Evolutionary conservation across 1,140 invertebrate genomes (phyloP).

Genomic region (Copidosoma floridanum): DNA sequence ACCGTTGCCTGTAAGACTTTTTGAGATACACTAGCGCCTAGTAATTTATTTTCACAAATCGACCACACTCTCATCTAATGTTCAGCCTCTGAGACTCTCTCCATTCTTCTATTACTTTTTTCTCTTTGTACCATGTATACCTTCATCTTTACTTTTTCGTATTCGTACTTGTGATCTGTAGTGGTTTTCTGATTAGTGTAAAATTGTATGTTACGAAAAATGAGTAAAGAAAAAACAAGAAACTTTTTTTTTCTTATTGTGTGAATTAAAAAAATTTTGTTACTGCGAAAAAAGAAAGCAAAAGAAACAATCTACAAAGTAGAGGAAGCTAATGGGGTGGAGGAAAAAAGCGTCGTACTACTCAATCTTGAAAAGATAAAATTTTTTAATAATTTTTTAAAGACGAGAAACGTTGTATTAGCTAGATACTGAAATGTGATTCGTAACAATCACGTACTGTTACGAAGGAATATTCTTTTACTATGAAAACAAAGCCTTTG

Average conservation of each 20-base stretch:
- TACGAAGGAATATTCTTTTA: too few relatives aligned
- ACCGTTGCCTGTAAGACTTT: slow-evolving; percentile 47
- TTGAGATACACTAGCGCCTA: slow-evolving; percentile 45
- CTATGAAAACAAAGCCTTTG: too few relatives aligned
- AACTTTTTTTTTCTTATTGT: too few relatives aligned
- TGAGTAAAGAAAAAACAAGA: neutral
- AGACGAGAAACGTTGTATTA: slow-evolving; percentile 16
- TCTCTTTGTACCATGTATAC: slow-evolving; percentile 5
- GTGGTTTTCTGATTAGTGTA: too few relatives aligned
- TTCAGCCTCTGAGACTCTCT: slow-evolving; percentile 32
- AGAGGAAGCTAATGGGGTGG: neutral
- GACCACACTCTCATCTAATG: slow-evolving; percentile 39
- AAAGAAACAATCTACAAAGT: slow-evolving; percentile 5
- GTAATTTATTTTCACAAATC: slow-evolving; percentile 51
- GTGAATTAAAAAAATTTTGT: too few relatives aligned
- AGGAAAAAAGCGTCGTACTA: neutral
- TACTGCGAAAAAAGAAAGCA: slow-evolving; percentile 1
- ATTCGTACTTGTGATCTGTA: neutral
- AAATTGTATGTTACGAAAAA: too few relatives aligned
- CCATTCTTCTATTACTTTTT: slow-evolving; percentile 23
- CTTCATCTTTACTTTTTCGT: too few relatives aligned
- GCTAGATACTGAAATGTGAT: slow-evolving; percentile 18
- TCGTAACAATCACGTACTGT: slow-evolving; percentile 16
- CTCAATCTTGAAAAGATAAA: slow-evolving; percentile 14
- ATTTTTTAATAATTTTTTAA: slow-evolving; percentile 25